Evolutionary conservation across 2,113 vertebrate species (phyloP), one percentile per base, ranked within the genome.

Genomic region (Axis porcinus): DNA sequence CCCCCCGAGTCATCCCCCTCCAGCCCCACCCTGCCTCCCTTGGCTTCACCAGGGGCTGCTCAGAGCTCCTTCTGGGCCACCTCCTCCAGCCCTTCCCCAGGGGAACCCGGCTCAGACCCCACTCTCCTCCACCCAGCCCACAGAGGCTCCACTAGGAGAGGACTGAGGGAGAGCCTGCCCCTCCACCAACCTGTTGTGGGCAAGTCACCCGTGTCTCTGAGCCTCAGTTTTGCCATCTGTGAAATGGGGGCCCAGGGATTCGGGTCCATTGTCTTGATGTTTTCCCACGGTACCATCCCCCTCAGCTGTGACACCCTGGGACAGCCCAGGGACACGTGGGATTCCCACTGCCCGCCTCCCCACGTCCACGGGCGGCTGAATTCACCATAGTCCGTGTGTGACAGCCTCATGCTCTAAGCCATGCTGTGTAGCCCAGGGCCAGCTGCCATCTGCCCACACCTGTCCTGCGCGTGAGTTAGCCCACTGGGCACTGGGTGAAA

Each of bases 221-320:
- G 62, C 60, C 95, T 96, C 79, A 36, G 62, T 67, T 54, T 91
- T 81, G 43, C 43, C 89, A n/a, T 33, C 85, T 86, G 76, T n/a
- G 83, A 88, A 89, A n/a, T 62, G 82, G 79, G 30, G 50, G 6
- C 52, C 58, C 28, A 27, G 6, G 47, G 43, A 43, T 16, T 30
- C 33, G 23, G 45, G 36, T 52, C 12, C 0, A 17, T 23, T 14
- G 0, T 19, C 79, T 62, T 28, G 6, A 6, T 60, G 25, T 4
- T n/a, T 58, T 52, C 13, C 62, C 28, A 8, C 3, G 28, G 40
- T 3, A 1, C 36, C n/a, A 27, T 5, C 45, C 45, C 33, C 89
- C 52, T 54, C 7, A 1, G 40, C 84, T 54, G 13, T 57, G 89
- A 47, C 78, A 2, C 43, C 86, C 84, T 13, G 45, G 83, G 60